Conservation (phyloP, 2,888 invertebrate species). For the Pardosa pseudoannulata region DNA sequence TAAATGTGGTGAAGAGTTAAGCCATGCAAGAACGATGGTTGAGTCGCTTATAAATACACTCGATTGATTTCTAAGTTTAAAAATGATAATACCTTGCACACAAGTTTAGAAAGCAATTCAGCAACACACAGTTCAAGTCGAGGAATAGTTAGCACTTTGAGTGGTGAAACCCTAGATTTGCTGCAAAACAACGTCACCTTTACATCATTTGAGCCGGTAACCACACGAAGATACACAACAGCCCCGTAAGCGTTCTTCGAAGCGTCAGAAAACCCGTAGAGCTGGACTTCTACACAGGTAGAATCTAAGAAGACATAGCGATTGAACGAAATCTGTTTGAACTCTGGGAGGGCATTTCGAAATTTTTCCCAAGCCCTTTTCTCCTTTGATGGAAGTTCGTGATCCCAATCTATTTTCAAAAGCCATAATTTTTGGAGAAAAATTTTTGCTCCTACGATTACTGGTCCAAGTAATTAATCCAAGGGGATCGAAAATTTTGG, state of each 20-base stretch:
- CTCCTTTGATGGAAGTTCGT: neutral
- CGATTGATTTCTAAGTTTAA: neutral
- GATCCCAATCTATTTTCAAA: neutral
- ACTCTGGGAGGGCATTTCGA: neutral
- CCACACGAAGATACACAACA: neutral
- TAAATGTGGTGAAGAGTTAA: constrained; percentile 3
- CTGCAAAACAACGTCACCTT: neutral
- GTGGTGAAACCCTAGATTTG: neutral
- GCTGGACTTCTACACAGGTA: neutral
- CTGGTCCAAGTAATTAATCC: neutral
- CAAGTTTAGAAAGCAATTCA: neutral
- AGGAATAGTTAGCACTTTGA: neutral
- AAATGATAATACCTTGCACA: neutral
- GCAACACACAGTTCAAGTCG: neutral
- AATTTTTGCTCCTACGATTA: neutral
- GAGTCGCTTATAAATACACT: neutral
- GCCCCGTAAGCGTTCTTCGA: neutral
- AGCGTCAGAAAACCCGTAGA: neutral
- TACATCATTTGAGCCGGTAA: neutral
- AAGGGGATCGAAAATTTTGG: too few relatives aligned
- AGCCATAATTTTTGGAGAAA: neutral
- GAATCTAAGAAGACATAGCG: neutral
- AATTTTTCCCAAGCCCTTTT: neutral
- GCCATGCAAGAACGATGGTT: neutral
- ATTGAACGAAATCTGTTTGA: neutral